A percentile compares a stretch with the other conserved stretches of the same genome.
Evolutionary conservation across 2,888 invertebrate species (phyloP).

Genomic region (Dusona sp.): DNA sequence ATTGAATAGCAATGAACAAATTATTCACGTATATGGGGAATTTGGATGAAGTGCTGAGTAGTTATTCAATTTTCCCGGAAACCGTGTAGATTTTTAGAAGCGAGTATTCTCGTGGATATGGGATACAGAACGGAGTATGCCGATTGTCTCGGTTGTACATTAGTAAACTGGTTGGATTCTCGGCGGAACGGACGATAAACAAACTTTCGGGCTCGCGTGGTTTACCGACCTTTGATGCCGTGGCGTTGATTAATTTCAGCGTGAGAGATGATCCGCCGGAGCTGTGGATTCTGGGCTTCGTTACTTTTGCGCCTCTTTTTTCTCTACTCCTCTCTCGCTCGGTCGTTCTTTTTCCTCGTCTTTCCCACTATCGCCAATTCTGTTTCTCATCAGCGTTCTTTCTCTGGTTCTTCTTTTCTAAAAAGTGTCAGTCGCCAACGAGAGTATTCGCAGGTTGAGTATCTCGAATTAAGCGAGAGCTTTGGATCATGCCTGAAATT

Average conservation of each 20-base stretch:
- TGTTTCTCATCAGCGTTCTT: not conserved
- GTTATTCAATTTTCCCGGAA: conserved; percentile 44
- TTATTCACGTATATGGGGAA: conserved; percentile 6
- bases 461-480: conserved; percentile 12
- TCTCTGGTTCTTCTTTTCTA: not conserved
- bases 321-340: not conserved
- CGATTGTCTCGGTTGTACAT: conserved; percentile 33
- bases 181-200: conserved; percentile 78
- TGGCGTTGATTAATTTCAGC: conserved; percentile 82
- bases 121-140: conserved; percentile 12
- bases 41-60: conserved; percentile 8
- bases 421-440: conserved; percentile 32
- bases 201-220: conserved; percentile 75
- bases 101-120: not conserved
- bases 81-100: conserved; percentile 28
- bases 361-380: not conserved
- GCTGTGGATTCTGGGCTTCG: conserved; percentile 52
- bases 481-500: not conserved
- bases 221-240: conserved; percentile 82
- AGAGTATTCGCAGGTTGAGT: conserved; percentile 50
- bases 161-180: conserved; percentile 45
- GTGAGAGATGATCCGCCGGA: conserved; percentile 76
- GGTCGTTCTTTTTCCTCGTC: not conserved
- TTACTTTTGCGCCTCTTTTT: not conserved
- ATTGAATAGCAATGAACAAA: not conserved